Base-by-base conservation (phyloP, 2,888 invertebrate species). In the Argyresthia albistria region DNA sequence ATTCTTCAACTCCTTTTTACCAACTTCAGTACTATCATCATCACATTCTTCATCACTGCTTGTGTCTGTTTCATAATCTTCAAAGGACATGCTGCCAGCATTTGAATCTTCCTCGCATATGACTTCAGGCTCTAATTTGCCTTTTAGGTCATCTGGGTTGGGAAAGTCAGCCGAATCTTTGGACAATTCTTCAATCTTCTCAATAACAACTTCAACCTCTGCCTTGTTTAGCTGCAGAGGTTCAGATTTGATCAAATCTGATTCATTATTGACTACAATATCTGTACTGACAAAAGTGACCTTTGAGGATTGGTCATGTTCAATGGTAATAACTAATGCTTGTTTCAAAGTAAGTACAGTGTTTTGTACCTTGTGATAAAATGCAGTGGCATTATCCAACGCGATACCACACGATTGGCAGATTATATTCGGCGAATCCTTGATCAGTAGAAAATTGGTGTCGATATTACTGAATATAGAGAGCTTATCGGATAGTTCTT, bases 381-480 rank as follows among this genome's bases (percentile, higher is more conserved):
- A 25, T 25, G 2, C 3, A 25, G 2, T 25, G 25, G 57, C 55
- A 11, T 53, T 53, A 16, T 57, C 53, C 16, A 60, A 46, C 2
- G 50, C 46, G 0, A 55, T 53, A 8, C 54, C 55, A 52, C 62
- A 62, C 0, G 25, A 14, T 10, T 48, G 51, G 16, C 62, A 62
- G 12, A 57, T 55, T 4, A 53, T 56, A 51, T 56, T 58, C 1
- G 62, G 62, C 16, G 61, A 47, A 3, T 46, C 46, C 35, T 54
- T 52, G 10, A 53, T 36, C 3, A 15, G 14, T 15, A 51, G 49
- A 8, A 59, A 43, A 47, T 61, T 56, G 0, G 59, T 51, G 37
- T 54, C 56, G 35, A 53, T 51, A 8, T 58, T 3, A 12, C 11
- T 37, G 25, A 48, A 37, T 8, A 37, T 12, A 3, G 36, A 8